Base-by-base conservation (phyloP, 1,140 invertebrate species). In the Sycobia sp. region DNA sequence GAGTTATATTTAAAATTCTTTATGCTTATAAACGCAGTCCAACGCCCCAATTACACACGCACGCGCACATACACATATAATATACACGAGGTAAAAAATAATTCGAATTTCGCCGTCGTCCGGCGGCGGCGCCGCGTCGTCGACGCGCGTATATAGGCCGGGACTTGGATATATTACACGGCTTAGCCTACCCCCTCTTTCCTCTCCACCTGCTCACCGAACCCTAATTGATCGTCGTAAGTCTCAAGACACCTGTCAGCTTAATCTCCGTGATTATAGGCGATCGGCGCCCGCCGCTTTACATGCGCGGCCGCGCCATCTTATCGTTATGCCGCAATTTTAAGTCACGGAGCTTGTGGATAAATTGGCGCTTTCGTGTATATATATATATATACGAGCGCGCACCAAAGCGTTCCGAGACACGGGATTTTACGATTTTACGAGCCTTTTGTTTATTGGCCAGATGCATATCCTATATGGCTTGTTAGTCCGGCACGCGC, bases 241-340 rank as follows among this genome's bases (percentile, higher is more conserved):
- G 51, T 41, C 41, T 23, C 51, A 22, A 11, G 51, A 39, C 51
- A 54, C 51, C 51, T 54, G 50, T 7, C 29, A 32, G 29, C 5
- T 32, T 34, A 18, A 34, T 32, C 47, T 18, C 27, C 4, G 16
- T 53, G 50, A 38, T 53, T 53, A 38, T 11, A 29, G 8, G 18
- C 46, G 23, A 11, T 11, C 29, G 7, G 46, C 43, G n/a, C n/a
- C 7, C 38, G 38, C n/a, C 38, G 4, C 38, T 39, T 39, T 46
- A 46, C 18, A 4, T 18, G 43, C 29, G 29, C 29, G 29, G 29
- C n/a, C 43, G 22, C 20, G 22, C 41, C 20, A 20, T 11, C 27
- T 29, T 16, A 32, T 50, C 27, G 23, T 32, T 50, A 34, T 32
- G 29, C 27, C n/a, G 27, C 8, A 50, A 41, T 41, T 41, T 54